Evolutionary conservation across 2,888 invertebrate species (phyloP).

Genomic region (Geotrupes spiniger): DNA sequence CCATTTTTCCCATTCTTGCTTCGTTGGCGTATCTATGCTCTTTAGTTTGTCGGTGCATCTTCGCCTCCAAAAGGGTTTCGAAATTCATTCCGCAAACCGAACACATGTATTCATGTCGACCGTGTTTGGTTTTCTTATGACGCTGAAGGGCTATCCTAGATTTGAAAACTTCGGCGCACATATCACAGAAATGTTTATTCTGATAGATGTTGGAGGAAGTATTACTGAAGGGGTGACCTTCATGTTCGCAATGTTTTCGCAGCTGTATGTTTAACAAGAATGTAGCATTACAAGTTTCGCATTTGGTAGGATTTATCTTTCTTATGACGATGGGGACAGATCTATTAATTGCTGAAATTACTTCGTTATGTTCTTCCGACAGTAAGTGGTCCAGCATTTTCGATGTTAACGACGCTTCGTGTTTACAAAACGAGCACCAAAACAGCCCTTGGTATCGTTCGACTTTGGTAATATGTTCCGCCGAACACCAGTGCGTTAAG

Average conservation of each 20-base stretch:
- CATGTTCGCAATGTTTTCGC: conserved; percentile 57
- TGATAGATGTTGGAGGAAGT: conserved; percentile 66
- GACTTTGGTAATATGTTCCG: conserved; percentile 57
- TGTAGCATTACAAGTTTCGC: conserved; percentile 63
- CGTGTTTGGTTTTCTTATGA: conserved; percentile 63
- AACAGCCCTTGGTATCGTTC: conserved; percentile 57
- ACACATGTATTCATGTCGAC: conserved; percentile 62
- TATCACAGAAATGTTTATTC: conserved; percentile 59
- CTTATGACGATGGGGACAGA: conserved; percentile 78
- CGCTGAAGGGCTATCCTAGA: conserved; percentile 66
- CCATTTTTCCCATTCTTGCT: conserved; percentile 37
- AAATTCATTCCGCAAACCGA: conserved; percentile 67
- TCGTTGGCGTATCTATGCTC: conserved; percentile 63
- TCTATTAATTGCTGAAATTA: conserved; percentile 71
- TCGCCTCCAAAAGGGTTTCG: conserved; percentile 58
- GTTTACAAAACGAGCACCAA: conserved; percentile 74
- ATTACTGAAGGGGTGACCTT: conserved; percentile 47
- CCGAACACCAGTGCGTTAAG: conserved; percentile 71
- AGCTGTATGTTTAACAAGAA: conserved; percentile 77
- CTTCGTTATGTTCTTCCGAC: conserved; percentile 67
- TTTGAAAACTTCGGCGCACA: conserved; percentile 60
- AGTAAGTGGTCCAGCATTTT: conserved; percentile 69
- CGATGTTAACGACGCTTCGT: conserved; percentile 60
- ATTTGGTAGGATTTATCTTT: conserved; percentile 62
- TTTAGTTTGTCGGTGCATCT: conserved; percentile 63